Evolutionary conservation across 2,113 vertebrate species (phyloP).

Genomic region (Chlamydotis undulata): DNA sequence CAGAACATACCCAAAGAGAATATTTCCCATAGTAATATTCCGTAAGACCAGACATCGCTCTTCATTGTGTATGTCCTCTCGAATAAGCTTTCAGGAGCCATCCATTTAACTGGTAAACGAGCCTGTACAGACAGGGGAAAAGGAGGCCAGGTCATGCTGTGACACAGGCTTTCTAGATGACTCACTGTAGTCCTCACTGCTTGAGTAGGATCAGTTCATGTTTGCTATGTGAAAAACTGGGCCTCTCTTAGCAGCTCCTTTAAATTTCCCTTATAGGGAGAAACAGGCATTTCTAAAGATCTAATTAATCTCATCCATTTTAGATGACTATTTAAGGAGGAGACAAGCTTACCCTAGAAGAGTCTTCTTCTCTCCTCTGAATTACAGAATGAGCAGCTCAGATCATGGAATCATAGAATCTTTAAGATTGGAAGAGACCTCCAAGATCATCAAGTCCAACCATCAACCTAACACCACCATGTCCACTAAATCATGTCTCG

Average conservation of each 20-base stretch:
- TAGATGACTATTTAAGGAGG: neutral
- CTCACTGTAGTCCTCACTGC: neutral
- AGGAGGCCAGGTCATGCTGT: neutral
- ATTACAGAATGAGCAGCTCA: neutral
- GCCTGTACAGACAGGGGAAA: slow-evolving; percentile 75
- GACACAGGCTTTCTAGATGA: neutral
- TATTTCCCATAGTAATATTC: slow-evolving; percentile 97
- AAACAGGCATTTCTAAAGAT: neutral
- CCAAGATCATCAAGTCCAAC: no score
- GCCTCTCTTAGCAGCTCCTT: neutral
- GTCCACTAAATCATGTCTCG: no score
- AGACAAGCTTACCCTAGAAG: neutral
- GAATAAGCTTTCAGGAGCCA: slow-evolving; percentile 96
- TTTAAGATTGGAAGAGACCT: no score
- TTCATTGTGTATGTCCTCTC: slow-evolving; percentile 92
- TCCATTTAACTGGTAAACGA: slow-evolving; percentile 96
- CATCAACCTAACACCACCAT: no score
- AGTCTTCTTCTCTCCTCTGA: neutral
- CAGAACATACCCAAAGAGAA: slow-evolving; percentile 89
- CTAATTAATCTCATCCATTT: neutral
- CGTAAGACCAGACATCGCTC: slow-evolving; percentile 96
- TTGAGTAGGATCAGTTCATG: neutral
- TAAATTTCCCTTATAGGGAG: neutral
- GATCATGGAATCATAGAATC: neutral
- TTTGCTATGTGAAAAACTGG: neutral